Evolutionary conservation across 2,113 vertebrate genomes (phyloP), one percentile per base, ranked within the genome.

Genomic region (Trichomycterus rosablanca): DNA sequence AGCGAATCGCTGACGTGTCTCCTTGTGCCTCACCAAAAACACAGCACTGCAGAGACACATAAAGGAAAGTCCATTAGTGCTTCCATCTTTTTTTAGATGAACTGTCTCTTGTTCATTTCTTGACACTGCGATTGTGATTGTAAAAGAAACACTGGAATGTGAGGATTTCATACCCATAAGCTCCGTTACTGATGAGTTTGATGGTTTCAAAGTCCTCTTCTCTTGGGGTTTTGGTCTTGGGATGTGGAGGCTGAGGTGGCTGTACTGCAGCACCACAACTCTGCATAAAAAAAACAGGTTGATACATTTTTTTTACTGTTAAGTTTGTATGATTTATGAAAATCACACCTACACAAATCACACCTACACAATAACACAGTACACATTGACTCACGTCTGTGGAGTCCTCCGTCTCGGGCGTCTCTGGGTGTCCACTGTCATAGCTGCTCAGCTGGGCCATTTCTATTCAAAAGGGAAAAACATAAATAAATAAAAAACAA

Each of bases 161-260:
- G n/a, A n/a, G n/a, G 19, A 18, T 7, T 8, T 42, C 70, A 52
- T 78, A 95, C 95, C 95, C 95, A 64, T 98, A 98, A 40, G 95
- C 95, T 45, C 95, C 95, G 61, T 98, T 98, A 81, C 95, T 97
- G 87, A 98, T 97, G 6, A 98, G 86, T 75, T 98, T 98, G 78
- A 97, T 95, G 76, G 86, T 97, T 74, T 98, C 94, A 73, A 98
- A 98, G 75, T 97, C 92, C 62, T 97, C 95, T 73, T 97, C 95
- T 63, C 89, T 89, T 0, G 95, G 95, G 0, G 92, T 76, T 87
- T 93, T 97, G 66, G 80, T 74, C 78, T 93, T 96, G 24, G 85
- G 64, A 30, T 90, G n/a, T n/a, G n/a, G 74, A 0, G 70, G 66
- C 0, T 77, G 73, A 6, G 84, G 75, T n/a, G 80, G 70, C 9